Percentiles rank a stretch among this genome's conserved stretches.
phyloP scores from a whole-genome alignment of 2,888 invertebrate species.

The Thumatha senex region DNA sequence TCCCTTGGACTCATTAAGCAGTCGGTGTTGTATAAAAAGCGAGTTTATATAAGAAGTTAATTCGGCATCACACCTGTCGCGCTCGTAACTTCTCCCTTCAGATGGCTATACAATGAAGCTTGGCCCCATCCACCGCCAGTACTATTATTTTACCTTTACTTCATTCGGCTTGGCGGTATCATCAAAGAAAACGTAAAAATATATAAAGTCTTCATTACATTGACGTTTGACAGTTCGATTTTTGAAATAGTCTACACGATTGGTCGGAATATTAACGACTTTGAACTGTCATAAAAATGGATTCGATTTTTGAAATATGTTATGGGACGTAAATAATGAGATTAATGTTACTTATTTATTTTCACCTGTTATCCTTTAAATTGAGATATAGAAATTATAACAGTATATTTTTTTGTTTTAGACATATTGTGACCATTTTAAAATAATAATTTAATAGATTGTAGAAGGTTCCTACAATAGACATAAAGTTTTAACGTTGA shows the following conservation, averaged over 20 bases:
- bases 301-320: conserved; percentile 44
- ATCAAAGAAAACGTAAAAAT: conserved; percentile 71
- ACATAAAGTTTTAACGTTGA: conserved; percentile 39
- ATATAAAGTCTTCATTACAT: conserved; percentile 74
- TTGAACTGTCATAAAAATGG: conserved; percentile 40
- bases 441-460: conserved; percentile 38
- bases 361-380: conserved; percentile 40
- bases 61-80: conserved; percentile 81
- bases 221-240: conserved; percentile 75
- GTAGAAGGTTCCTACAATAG: conserved; percentile 27
- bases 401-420: conserved; percentile 15
- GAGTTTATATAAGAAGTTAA: conserved; percentile 80
- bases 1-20: conserved; percentile 72
- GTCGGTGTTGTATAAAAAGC: conserved; percentile 76
- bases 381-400: conserved; percentile 21
- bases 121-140: conserved; percentile 58
- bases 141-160: conserved; percentile 66
- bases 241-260: conserved; percentile 55
- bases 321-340: conserved; percentile 41
- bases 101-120: conserved; percentile 76
- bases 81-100: conserved; percentile 77
- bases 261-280: conserved; percentile 55
- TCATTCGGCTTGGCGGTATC: conserved; percentile 68
- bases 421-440: conserved; percentile 26
- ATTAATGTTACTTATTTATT: conserved; percentile 33